Evolutionary conservation across 2,888 invertebrate genomes (phyloP), one percentile per base, ranked within the genome.

Genomic region (Caenorhabditis sp.): DNA sequence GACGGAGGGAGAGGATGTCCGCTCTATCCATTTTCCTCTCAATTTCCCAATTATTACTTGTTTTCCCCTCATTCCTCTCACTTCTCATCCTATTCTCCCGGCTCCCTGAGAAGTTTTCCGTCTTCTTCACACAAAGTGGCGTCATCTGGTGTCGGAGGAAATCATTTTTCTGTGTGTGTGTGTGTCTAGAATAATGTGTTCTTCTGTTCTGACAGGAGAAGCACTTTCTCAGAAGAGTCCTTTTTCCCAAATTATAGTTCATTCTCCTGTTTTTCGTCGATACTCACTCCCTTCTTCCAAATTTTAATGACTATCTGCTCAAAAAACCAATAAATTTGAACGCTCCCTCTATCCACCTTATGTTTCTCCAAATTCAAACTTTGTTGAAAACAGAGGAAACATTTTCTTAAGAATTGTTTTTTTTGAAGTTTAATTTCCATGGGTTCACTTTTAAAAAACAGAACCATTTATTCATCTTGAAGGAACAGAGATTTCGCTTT

Each of bases 61-160:
- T 47, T 47, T 47, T 47, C 47, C 47, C 47, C 2, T 47, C 47
- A 40, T 40, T 40, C 11, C 47, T 47, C 47, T 47, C 18, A 4
- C 47, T 47, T 18, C 20, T 1, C 18, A 3, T 47, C 9, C 20
- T 18, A n/a, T 5, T 20, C 18, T 47, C 18, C 11, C 47, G n/a
- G n/a, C n/a, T 47, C 47, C 11, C 47, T 18, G 8, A 47, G 18
- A 18, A 40, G 40, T 40, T 40, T 15, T 40, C 15, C 40, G 6
- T 40, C 40, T 47, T 47, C 47, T 47, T 47, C 47, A 47, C 47
- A 47, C 47, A 47, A 47, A 47, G 47, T 47, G 47, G 47, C 47
- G 47, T 47, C 47, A 47, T 47, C 47, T 47, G 47, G 47, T 47
- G 47, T 5, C 47, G 18, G 18, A 47, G 18, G 47, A 47, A 47